Base-by-base conservation (phyloP, 2,113 vertebrate species). In the Helogale parvula region DNA sequence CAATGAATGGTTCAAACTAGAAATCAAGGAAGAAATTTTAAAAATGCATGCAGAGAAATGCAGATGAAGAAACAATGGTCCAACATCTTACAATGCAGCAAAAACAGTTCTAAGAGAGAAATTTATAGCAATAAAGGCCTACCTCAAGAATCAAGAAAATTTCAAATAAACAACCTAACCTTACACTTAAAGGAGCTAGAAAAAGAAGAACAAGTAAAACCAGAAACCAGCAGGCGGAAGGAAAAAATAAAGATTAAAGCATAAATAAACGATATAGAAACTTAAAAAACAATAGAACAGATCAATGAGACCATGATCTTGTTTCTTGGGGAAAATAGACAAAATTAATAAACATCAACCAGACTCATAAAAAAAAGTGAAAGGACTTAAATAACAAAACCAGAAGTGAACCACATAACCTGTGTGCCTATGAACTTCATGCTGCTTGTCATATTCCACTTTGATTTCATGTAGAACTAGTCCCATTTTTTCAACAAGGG, bases 401-500 rank as follows among this genome's bases (percentile, higher is more conserved):
- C 41, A 41, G 41, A 41, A 41, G 5, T 41, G 41, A 41, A 41
- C 41, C 41, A 41, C 41, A 41, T 41, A 41, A 41, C 41, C 80
- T 93, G 95, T 95, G 98, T 98, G 96, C 98, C 97, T 97, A 2
- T 97, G 98, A 97, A 98, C 96, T 98, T 90, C 38, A 92, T 88
- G 97, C 97, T 97, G 93, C 95, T 97, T 92, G 72, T 95, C 19
- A 31, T 90, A 69, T 90, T 85, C 93, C 93, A 97, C 81, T 93
- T 82, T 66, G 90, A 95, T 19, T 94, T 96, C 60, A 41, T 89
- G 88, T 85, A 90, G 77, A 97, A 93, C 93, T 86, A 91, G 91
- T 88, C 68, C 88, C 88, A 94, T 60, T 50, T 94, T 31, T 79
- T 94, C 86, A 93, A 96, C 90, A 98, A 96, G 98, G 95, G 96